Conservation (phyloP, 2,797 vertebrate species). For the Diceros bicornis region DNA sequence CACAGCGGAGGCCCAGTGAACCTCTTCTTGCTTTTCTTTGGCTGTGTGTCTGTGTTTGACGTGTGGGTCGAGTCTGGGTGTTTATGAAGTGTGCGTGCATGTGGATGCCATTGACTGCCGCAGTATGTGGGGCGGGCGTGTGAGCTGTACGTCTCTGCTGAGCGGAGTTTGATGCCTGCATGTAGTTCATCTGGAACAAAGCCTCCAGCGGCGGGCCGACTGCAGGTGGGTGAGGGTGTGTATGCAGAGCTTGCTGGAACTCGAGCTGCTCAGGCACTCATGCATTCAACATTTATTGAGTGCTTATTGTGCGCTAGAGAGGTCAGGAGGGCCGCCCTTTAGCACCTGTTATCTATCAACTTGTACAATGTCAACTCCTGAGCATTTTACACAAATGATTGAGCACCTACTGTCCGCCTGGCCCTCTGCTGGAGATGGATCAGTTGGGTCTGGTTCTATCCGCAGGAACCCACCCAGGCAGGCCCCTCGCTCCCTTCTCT, state of each 20-base stretch:
- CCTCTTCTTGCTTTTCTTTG: neutral
- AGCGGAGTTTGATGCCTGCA: neutral
- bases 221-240: neutral
- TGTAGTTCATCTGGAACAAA: conserved; percentile 42
- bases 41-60: conserved; percentile 29
- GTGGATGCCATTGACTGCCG: conserved; percentile 58
- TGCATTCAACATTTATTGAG: neutral
- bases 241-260: neutral
- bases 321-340: neutral
- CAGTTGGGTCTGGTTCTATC: neutral
- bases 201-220: neutral
- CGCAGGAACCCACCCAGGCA: neutral
- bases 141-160: conserved; percentile 39
- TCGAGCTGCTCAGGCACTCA: neutral
- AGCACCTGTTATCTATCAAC: neutral
- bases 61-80: conserved; percentile 62
- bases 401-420: neutral
- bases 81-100: conserved; percentile 35
- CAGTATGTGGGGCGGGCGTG: neutral
- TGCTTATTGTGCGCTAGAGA: neutral
- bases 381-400: neutral
- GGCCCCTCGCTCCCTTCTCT: neutral
- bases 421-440: neutral
- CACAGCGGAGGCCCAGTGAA: neutral
- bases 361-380: neutral